Conservation (phyloP, 2,797 vertebrate species). For the Melopsittacus undulatus region DNA sequence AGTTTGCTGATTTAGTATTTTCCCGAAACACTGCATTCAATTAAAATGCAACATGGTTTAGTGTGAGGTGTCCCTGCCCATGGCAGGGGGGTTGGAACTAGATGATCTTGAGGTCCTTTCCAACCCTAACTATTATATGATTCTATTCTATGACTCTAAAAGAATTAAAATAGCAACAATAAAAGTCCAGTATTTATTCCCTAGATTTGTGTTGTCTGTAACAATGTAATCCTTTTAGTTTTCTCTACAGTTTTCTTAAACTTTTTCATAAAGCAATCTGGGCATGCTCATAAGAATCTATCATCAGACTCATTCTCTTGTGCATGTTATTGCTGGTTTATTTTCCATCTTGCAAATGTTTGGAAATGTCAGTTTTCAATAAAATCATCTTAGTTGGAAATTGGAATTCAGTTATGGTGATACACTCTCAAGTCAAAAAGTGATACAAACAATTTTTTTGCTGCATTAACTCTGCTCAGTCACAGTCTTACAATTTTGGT, state of each 20-base stretch:
- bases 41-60: neutral
- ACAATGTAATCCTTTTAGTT: neutral
- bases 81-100: neutral
- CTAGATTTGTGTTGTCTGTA: neutral
- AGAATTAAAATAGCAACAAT: neutral
- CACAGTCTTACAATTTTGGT: neutral
- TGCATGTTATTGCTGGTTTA: neutral
- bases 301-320: neutral
- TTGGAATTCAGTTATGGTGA: neutral
- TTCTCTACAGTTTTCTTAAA: neutral
- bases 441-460: neutral
- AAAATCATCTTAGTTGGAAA: slow-evolving; percentile 10
- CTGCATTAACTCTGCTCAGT: neutral
- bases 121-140: neutral
- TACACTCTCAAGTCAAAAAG: neutral
- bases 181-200: neutral
- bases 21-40: neutral
- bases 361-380: slow-evolving; percentile 14
- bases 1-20: neutral
- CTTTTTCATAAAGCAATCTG: neutral
- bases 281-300: neutral
- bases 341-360: neutral
- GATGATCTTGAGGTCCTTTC: neutral
- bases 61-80: neutral
- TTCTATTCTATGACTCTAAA: neutral